Percentiles rank a stretch among this genome's conserved stretches.
Evolutionary conservation across 1,140 invertebrate species (phyloP).

Genomic region (Cyrtorhinus lividipennis): DNA sequence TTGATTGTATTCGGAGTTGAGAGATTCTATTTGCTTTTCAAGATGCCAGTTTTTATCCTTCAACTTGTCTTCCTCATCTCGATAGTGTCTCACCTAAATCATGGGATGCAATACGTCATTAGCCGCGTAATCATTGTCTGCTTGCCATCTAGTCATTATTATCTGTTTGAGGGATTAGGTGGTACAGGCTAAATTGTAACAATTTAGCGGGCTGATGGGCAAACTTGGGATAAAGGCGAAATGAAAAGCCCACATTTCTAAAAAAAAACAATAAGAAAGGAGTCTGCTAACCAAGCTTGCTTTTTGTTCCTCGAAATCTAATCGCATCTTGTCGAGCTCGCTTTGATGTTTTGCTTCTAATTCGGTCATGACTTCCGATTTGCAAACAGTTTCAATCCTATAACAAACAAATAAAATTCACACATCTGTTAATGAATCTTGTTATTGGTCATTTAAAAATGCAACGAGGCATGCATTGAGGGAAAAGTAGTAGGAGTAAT

Average conservation of each 20-base stretch:
- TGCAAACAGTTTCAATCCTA: constrained; percentile 19
- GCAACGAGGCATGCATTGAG: too few species aligned
- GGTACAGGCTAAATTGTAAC: too few species aligned
- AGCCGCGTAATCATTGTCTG: too few species aligned
- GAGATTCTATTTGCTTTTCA: constrained; percentile 47
- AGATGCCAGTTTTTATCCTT: constrained; percentile 46
- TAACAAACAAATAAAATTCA: constrained; percentile 15
- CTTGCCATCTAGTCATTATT: too few species aligned
- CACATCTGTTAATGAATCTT: too few species aligned
- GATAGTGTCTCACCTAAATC: constrained; percentile 30
- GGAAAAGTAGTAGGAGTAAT: too few species aligned
- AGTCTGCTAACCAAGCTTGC: constrained; percentile 22
- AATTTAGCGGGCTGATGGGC: too few species aligned
- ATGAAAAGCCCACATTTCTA: too few species aligned
- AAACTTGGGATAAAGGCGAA: too few species aligned
- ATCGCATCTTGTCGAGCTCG: constrained; percentile 32
- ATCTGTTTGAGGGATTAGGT: too few species aligned
- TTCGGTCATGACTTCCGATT: constrained; percentile 25
- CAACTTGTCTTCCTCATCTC: constrained; percentile 33
- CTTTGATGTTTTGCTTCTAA: constrained; percentile 29
- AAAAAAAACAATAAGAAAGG: too few species aligned
- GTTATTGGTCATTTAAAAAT: too few species aligned
- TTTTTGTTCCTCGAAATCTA: constrained; percentile 36
- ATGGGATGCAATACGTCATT: constrained; percentile 1
- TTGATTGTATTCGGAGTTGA: constrained; percentile 61